Conservation (phyloP, 2,888 invertebrate genomes). For the Netelia virgata region DNA sequence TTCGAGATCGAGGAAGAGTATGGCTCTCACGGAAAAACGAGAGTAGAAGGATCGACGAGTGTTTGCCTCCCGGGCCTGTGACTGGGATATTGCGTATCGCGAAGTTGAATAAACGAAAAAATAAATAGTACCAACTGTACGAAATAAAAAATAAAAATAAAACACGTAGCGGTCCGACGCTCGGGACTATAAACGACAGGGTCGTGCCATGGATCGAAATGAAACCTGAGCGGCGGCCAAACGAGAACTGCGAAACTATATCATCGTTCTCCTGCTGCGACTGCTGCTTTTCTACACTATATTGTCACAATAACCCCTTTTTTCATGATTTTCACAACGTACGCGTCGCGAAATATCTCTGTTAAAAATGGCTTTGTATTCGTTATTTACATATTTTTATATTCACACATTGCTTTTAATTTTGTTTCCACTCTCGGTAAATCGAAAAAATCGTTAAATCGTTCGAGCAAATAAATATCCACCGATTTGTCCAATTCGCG, state of each 20-base stretch:
- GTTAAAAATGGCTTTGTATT: too few species aligned
- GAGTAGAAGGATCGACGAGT: background rate
- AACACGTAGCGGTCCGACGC: background rate
- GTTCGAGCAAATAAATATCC: too few species aligned
- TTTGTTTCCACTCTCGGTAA: too few species aligned
- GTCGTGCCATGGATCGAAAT: background rate
- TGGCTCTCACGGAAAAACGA: conserved; percentile 42
- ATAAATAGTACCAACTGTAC: background rate
- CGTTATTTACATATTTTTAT: too few species aligned
- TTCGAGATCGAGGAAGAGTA: conserved; percentile 18
- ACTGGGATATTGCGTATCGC: conserved; percentile 18
- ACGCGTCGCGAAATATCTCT: too few species aligned
- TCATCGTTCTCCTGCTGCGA: too few species aligned
- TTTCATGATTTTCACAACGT: too few species aligned
- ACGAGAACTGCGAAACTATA: background rate
- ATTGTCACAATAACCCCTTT: too few species aligned
- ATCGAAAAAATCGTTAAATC: too few species aligned
- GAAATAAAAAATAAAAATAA: conserved; percentile 5
- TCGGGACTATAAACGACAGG: background rate
- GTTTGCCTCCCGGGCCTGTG: background rate
- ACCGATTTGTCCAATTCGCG: too few species aligned
- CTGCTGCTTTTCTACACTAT: too few species aligned
- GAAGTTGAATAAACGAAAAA: conserved; percentile 7
- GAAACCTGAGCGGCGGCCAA: background rate
- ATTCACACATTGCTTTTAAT: too few species aligned